Evolutionary conservation across 2,888 invertebrate genomes (phyloP), one percentile per base, ranked within the genome.

Genomic region (Acleris cristana): DNA sequence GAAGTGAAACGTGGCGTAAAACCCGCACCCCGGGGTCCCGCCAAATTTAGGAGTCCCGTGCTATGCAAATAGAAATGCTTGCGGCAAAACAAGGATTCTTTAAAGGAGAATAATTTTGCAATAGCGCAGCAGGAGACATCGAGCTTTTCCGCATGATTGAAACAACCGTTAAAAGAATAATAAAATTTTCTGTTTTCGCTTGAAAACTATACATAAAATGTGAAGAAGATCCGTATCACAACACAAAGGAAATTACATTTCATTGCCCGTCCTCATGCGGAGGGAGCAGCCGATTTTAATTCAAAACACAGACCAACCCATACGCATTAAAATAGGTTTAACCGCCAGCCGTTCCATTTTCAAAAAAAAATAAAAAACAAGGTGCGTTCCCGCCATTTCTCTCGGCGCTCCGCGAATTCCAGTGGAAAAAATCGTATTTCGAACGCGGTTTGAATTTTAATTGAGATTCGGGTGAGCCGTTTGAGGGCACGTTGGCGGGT

Each of bases 381-480:
- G 89, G 86, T 89, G 88, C 89, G 88, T 87, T 88, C 90, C 86
- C 86, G 89, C 89, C 89, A 90, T 90, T 90, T 89, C 91, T 87
- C 86, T 79, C 84, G 82, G 86, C 87, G 81, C 88, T 86, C 91
- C 91, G 85, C 91, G 90, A 90, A 92, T 93, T 91, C 93, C 93
- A 85, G 82, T 82, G 87, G 89, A 92, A 92, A 92, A 92, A 92
- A 92, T 92, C 92, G 92, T 90, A 91, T 92, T 92, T 89, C 91
- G 91, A 88, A 92, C 93, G 93, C 88, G 90, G 88, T 90, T 91
- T 93, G 93, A 93, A 93, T 93, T 92, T 92, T 93, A 93, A 93
- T 93, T 91, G 93, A 91, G 90, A 88, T 88, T 90, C 89, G 88
- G 83, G 72, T 79, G 78, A 83, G 77, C 73, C 81, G 78, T 79